Evolutionary conservation across 2,888 invertebrate genomes (phyloP), one percentile per base, ranked within the genome.

Genomic region (Drosophila koepferae): DNA sequence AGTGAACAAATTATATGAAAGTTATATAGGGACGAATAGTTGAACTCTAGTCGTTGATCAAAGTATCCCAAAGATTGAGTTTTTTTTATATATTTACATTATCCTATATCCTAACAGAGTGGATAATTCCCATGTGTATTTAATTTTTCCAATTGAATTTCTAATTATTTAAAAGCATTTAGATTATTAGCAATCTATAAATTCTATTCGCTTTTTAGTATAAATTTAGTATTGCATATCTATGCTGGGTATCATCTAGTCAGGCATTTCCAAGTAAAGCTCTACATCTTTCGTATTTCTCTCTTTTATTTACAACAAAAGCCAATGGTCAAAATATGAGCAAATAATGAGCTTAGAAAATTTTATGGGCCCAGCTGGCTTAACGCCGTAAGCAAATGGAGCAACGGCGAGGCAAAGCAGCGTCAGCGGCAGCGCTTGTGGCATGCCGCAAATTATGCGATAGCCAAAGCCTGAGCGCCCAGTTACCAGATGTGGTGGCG

Each of bases 321-420:
- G 81, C 63, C 58, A 81, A 81, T 68, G 65, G 54, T 63, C 58
- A 72, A 78, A 84, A 79, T 81, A 79, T 89, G 86, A 79, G 78
- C 89, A 85, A 85, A 85, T 85, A 85, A 85, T 85, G 86, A 85
- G 85, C 86, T 86, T 89, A 85, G 85, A 89, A 88, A 89, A 83
- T 86, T 72, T 74, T 79, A 83, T 74, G 77, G 72, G 72, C 55
- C 12, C 60, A 65, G 71, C 71, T 73, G 60, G 55, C 54, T 64
- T 8, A 14, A n/a, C 62, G 70, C 64, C 70, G 58, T 61, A 72
- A 68, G 74, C 71, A 78, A 78, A 73, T 80, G 72, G 70, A 49
- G 64, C 67, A 51, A 20, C 46, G 40, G 40, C 63, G 36, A 20
- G 20, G 46, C 18, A 12, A 44, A 34, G 16, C 18, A 46, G n/a